Evolutionary conservation across 2,888 invertebrate genomes (phyloP).

Genomic region (Epinotia brunnichana): DNA sequence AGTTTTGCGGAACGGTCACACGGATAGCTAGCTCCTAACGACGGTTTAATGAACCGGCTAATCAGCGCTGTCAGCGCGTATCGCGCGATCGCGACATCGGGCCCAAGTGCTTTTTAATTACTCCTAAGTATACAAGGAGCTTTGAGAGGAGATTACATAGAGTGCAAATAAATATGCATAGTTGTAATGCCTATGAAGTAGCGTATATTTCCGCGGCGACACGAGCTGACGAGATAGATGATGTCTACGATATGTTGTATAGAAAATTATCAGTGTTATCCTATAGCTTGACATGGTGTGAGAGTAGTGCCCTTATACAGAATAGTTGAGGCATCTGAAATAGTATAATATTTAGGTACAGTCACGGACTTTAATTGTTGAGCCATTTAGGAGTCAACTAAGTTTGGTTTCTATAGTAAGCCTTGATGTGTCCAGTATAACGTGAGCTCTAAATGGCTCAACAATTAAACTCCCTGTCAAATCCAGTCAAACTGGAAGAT

Average conservation of each 20-base stretch:
- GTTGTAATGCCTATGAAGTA: conserved; percentile 3
- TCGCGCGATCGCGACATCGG: conserved; percentile 37
- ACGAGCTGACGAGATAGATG: background rate
- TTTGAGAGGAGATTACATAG: conserved; percentile 28
- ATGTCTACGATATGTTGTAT: background rate
- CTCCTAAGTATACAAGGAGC: conserved; percentile 22
- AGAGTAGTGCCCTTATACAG: too few relatives aligned
- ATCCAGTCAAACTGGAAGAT: too few relatives aligned
- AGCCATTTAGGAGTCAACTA: too few relatives aligned
- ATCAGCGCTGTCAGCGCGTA: conserved; percentile 38
- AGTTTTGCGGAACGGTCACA: conserved; percentile 23
- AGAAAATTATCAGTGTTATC: background rate
- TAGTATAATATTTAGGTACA: too few relatives aligned
- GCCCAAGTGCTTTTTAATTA: conserved; percentile 41
- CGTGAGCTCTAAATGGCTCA: too few relatives aligned
- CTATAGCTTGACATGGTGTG: too few relatives aligned
- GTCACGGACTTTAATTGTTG: too few relatives aligned
- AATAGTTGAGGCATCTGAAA: too few relatives aligned
- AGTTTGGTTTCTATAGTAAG: too few relatives aligned
- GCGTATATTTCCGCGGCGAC: background rate
- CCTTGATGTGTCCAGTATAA: too few relatives aligned
- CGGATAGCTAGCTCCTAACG: conserved; percentile 33
- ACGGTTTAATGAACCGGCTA: conserved; percentile 39
- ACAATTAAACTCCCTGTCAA: too few relatives aligned
- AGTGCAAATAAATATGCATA: conserved; percentile 2